A percentile compares a stretch with the other conserved stretches of the same genome.
phyloP scores from a whole-genome alignment of 2,113 vertebrate genomes.

The Podiceps cristatus region DNA sequence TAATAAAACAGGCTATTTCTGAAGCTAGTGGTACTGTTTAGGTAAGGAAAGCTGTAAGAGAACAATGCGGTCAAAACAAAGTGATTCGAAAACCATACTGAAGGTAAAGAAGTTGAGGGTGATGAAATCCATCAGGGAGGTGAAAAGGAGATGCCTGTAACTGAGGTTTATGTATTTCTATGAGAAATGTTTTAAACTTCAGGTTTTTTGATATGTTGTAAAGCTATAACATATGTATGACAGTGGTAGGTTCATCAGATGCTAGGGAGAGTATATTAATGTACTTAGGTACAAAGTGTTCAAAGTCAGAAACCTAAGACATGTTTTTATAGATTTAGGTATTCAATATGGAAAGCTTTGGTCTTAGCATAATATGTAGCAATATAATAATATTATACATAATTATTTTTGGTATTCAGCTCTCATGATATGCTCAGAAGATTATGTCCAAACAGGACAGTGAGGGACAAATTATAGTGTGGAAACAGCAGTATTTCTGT shows the following conservation, averaged over 20 bases:
- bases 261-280: not conserved
- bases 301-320: not conserved
- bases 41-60: not conserved
- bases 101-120: not conserved
- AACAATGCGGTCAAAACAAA: not conserved
- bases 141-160: not conserved
- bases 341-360: not conserved
- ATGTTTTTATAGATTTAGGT: not conserved
- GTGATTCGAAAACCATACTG: not conserved
- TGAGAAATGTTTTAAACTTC: not conserved
- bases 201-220: not conserved
- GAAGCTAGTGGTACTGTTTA: not conserved
- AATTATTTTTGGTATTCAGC: not conserved
- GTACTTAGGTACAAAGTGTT: not conserved
- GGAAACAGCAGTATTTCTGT: not conserved
- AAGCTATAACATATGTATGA: not conserved
- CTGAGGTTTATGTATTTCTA: not conserved
- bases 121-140: not conserved
- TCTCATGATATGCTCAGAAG: not conserved
- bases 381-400: not conserved
- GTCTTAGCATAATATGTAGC: not conserved
- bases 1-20: not conserved
- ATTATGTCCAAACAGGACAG: not conserved
- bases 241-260: not conserved
- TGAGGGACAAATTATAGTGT: not conserved